These are phyloP conservation scores for Apogon talboti DNA, from an alignment of 2,797 vertebrate genomes.

Conservation along the genomic window DNA sequence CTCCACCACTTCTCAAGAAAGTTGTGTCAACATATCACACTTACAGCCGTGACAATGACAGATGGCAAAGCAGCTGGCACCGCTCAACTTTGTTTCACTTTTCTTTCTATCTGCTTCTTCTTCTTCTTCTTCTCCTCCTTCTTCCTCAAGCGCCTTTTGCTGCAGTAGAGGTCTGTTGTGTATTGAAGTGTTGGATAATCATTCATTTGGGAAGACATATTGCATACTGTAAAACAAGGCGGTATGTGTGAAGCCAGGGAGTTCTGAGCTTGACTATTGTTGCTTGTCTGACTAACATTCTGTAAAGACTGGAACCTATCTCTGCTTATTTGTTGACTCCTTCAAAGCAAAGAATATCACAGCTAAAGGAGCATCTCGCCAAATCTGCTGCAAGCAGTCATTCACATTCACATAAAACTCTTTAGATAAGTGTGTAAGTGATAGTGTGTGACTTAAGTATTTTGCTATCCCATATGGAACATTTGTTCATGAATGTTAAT, in stretches of 20 bases:
- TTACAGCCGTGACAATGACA: slow-evolving; percentile 83
- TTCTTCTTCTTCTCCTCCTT: slow-evolving; percentile 52
- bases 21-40: slow-evolving; percentile 82
- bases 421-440: slow-evolving; percentile 49
- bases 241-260: slow-evolving; percentile 62
- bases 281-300: slow-evolving; percentile 46
- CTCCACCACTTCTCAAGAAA: slow-evolving; percentile 80
- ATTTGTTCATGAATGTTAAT: slow-evolving; percentile 69
- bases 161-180: slow-evolving; percentile 73
- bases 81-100: slow-evolving; percentile 82
- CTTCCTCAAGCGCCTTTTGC: slow-evolving; percentile 50
- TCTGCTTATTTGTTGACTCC: slow-evolving; percentile 40
- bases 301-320: slow-evolving; percentile 34
- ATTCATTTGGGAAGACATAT: slow-evolving; percentile 81
- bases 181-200: slow-evolving; percentile 79
- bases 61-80: slow-evolving; percentile 87
- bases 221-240: slow-evolving; percentile 68
- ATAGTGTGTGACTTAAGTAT: slow-evolving; percentile 53
- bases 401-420: slow-evolving; percentile 57
- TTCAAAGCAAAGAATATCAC: slow-evolving; percentile 35
- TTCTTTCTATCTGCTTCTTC: slow-evolving; percentile 60
- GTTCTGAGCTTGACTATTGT: slow-evolving; percentile 52
- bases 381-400: slow-evolving; percentile 47
- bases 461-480: slow-evolving; percentile 52
- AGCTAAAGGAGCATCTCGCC: slow-evolving; percentile 46